phyloP scores from a whole-genome alignment of 1,140 invertebrate species.

The Penaeus japonicus region DNA sequence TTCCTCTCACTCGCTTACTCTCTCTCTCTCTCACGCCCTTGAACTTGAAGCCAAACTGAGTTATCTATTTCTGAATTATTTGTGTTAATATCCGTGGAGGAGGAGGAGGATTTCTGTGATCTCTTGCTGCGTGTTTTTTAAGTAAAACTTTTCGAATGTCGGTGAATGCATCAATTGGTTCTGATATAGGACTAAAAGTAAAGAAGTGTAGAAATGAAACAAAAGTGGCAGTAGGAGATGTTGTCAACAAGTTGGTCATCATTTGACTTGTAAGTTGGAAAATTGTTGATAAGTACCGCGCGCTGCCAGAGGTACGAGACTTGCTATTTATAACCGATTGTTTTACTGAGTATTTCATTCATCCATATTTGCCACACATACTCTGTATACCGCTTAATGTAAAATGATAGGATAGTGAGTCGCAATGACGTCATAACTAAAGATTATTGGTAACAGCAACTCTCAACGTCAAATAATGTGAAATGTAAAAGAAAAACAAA shows the following conservation, averaged over 20 bases:
- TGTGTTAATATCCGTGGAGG: not conserved
- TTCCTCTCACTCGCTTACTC: not conserved
- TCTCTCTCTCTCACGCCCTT: not conserved
- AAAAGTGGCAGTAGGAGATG: not conserved
- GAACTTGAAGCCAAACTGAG: slow-evolving; percentile 32
- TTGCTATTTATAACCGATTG: slow-evolving; percentile 8
- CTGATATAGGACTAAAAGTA: not conserved
- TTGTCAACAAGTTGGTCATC: slow-evolving; percentile 14
- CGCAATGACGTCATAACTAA: too few species aligned
- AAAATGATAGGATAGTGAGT: not conserved
- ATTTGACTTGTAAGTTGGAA: slow-evolving; percentile 38
- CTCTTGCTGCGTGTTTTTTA: not conserved
- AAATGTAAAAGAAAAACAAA: too few species aligned
- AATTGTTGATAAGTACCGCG: slow-evolving; percentile 13
- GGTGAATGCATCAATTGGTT: not conserved
- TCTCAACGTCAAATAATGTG: too few species aligned
- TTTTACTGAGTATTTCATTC: slow-evolving; percentile 24
- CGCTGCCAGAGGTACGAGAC: slow-evolving; percentile 10
- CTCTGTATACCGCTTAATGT: not conserved
- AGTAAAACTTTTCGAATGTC: not conserved
- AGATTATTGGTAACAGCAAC: too few species aligned
- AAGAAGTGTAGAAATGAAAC: not conserved
- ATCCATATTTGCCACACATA: not conserved
- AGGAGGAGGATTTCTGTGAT: not conserved
- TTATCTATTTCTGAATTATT: slow-evolving; percentile 23